phyloP scores from a whole-genome alignment of 2,888 invertebrate species.

The Hirtodrosophila cameraria region DNA sequence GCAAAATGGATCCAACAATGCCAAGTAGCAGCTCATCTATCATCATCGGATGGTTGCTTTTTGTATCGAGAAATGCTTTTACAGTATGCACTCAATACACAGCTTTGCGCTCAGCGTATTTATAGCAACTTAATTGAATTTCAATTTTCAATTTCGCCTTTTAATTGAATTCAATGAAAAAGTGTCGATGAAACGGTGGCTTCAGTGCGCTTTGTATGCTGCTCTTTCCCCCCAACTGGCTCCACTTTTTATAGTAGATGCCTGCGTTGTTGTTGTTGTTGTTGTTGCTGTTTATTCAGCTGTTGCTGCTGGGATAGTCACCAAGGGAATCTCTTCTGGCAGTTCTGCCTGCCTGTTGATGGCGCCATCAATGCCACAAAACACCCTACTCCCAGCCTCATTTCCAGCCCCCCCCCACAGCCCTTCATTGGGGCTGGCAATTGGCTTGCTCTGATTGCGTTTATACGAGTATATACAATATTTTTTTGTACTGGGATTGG shows the following conservation, averaged over 20 bases:
- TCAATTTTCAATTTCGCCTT: conserved; percentile 80
- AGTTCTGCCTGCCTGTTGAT: conserved; percentile 31
- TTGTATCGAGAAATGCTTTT: conserved; percentile 43
- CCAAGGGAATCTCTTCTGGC: conserved; percentile 35
- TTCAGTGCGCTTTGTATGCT: conserved; percentile 60
- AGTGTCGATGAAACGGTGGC: conserved; percentile 78
- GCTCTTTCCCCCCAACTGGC: background rate
- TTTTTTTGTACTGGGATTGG: conserved; percentile 54
- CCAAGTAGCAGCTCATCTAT: conserved; percentile 37
- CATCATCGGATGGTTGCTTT: conserved; percentile 30
- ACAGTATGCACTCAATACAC: conserved; percentile 30
- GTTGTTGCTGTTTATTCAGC: conserved; percentile 63
- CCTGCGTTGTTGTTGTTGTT: conserved; percentile 27
- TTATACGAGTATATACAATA: conserved; percentile 36
- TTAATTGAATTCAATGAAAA: conserved; percentile 81
- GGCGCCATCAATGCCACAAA: conserved; percentile 60
- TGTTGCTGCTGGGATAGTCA: conserved; percentile 40
- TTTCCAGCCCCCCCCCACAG: background rate
- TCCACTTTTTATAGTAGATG: conserved; percentile 20
- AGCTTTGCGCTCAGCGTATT: conserved; percentile 51
- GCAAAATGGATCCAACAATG: too few relatives aligned
- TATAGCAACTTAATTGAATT: conserved; percentile 80
- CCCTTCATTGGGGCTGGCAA: conserved; percentile 37
- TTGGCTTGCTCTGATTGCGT: conserved; percentile 70
- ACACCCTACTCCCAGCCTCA: background rate